Evolutionary conservation across 2,113 vertebrate genomes (phyloP).

Genomic region (Pterocles burchelli): DNA sequence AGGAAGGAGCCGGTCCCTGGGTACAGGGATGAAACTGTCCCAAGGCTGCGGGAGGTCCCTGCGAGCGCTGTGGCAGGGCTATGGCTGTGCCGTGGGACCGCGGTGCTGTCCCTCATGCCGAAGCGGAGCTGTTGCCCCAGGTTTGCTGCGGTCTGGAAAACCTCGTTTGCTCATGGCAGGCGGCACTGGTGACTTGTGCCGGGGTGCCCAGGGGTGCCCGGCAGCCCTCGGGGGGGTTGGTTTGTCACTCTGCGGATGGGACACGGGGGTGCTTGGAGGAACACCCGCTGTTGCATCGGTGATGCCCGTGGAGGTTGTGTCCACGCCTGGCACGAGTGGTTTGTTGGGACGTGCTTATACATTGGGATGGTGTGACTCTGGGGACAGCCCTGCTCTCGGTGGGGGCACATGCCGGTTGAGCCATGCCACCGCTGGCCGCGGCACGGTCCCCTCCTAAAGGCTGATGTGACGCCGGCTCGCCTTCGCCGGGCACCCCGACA

Average conservation of each 20-base stretch:
- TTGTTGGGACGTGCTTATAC: not conserved
- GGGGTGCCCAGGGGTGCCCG: rapidly evolving
- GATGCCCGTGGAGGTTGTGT: rapidly evolving
- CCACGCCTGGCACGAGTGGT: not conserved
- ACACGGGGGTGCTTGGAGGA: not conserved
- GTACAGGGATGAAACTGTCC: rapidly evolving
- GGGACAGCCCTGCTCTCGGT: not conserved
- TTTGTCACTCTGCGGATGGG: not conserved
- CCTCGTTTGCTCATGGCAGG: rapidly evolving
- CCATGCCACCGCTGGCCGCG: rapidly evolving
- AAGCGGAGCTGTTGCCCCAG: not conserved
- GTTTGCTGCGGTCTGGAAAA: not conserved
- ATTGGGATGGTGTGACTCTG: rapidly evolving
- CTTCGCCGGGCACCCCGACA: rapidly evolving
- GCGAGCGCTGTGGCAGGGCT: not conserved
- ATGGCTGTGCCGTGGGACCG: rapidly evolving
- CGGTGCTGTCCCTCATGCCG: not conserved
- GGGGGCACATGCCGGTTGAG: rapidly evolving
- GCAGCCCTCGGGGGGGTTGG: not conserved
- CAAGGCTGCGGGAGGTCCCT: not conserved
- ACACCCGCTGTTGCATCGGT: not conserved
- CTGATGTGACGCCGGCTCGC: not conserved
- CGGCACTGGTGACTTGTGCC: not conserved
- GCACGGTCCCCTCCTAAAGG: not conserved
- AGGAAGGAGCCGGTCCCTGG: not conserved